Percentiles rank a stretch among this genome's conserved stretches.
These are phyloP conservation scores for Drosophila yakuba DNA, from an alignment of 1,140 invertebrate genomes.

Conservation along the genomic window DNA sequence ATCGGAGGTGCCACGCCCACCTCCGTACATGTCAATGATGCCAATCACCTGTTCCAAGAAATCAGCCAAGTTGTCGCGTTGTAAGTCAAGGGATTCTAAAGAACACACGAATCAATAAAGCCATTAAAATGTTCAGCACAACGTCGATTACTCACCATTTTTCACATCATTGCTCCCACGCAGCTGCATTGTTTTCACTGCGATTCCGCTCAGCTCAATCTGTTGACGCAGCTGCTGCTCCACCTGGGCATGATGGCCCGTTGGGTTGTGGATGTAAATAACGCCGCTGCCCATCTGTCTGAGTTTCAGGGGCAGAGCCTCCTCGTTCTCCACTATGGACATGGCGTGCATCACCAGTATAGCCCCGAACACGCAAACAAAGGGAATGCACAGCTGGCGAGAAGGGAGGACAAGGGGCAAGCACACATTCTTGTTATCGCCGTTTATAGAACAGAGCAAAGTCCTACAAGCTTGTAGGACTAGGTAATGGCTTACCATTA, in stretches of 20 bases:
- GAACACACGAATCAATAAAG: background rate
- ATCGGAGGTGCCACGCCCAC: slow-evolving; percentile 5
- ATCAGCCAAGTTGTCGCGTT: slow-evolving; percentile 62
- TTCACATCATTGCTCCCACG: slow-evolving; percentile 36
- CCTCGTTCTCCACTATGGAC: slow-evolving; percentile 62
- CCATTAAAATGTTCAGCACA: background rate
- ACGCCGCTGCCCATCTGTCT: slow-evolving; percentile 49
- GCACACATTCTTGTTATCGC: background rate
- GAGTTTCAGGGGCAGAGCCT: slow-evolving; percentile 49
- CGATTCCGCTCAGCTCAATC: slow-evolving; percentile 57
- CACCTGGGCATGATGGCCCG: slow-evolving; percentile 40
- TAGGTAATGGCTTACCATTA: slow-evolving; percentile 60
- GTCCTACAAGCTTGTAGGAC: background rate
- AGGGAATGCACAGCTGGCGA: slow-evolving; percentile 49
- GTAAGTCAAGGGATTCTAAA: slow-evolving; percentile 55
- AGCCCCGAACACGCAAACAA: slow-evolving; percentile 43
- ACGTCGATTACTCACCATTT: slow-evolving; percentile 34
- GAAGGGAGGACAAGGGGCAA: background rate
- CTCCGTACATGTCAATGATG: slow-evolving; percentile 53
- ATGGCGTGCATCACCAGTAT: slow-evolving; percentile 62
- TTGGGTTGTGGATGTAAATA: slow-evolving; percentile 67
- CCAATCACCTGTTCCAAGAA: slow-evolving; percentile 73
- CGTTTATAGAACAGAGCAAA: background rate
- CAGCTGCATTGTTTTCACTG: slow-evolving; percentile 34
- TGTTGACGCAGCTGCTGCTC: slow-evolving; percentile 56